Base-by-base conservation (phyloP, 2,113 vertebrate species). In the Oreochromis spilurus region DNA sequence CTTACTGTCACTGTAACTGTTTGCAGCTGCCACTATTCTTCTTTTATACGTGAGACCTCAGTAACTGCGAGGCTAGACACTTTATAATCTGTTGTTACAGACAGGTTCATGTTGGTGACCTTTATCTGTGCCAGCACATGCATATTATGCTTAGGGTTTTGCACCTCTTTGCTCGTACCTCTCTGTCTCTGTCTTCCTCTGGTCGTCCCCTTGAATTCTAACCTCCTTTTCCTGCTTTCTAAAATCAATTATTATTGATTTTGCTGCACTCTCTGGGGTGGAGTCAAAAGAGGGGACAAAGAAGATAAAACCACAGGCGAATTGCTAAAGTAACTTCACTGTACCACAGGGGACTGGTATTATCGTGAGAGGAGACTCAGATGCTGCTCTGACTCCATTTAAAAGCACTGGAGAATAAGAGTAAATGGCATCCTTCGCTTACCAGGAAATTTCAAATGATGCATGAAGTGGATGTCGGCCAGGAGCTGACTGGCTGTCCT, bases 211-310 rank as follows among this genome's bases (percentile, higher is more conserved):
- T 70, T 95, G 94, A 95, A 96, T 95, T 91, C 92, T 94, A 96
- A 96, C 94, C 90, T 91, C 92, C 91, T 93, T 88, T 92, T 92
- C 87, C 86, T 89, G 92, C 93, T 91, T 90, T 85, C 94, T 88
- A 87, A 94, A 96, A 97, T 96, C 96, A 93, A 96, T 96, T 91
- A 58, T 86, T 93, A 97, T 97, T 72, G 96, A 97, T 96, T 96
- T 95, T 90, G 87, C 90, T 91, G 92, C 95, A 83, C 95, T 94
- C 94, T 95, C 90, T 43, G 54, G 92, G 91, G 95, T 91, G 87
- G 90, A 96, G 94, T 95, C 94, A 93, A 91, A 95, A 91, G 92
- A 93, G 81, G 94, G 92, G 93, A 96, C 94, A 95, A 95, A 96
- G 92, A 88, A 94, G 94, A 96, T 94, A 95, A 95, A 96, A 94